Evolutionary conservation across 2,113 vertebrate species (phyloP).

Genomic region (Hemicordylus capensis): DNA sequence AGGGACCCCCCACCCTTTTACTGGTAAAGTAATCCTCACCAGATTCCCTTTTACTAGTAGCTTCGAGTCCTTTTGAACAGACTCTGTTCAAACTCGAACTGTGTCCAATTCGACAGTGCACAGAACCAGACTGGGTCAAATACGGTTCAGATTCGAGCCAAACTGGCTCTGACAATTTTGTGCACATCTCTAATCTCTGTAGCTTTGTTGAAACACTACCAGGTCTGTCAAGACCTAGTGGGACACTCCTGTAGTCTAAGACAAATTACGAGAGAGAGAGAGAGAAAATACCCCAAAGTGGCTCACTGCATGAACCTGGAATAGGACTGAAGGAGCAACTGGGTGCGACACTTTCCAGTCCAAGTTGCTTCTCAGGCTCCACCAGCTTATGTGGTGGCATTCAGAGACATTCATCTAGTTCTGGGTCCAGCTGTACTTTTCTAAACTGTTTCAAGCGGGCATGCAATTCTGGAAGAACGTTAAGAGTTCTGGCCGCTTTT

Average conservation of each 20-base stretch:
- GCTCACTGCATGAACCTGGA: not conserved
- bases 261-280: not conserved
- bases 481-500: slow-evolving; percentile 7
- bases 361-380: not conserved
- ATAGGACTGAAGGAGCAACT: not conserved
- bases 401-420: not conserved
- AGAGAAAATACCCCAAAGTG: not conserved
- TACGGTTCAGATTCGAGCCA: no score
- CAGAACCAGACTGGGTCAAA: no score
- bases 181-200: no score
- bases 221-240: not conserved
- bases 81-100: no score
- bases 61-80: no score
- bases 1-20: no score
- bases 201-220: not conserved
- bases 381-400: not conserved
- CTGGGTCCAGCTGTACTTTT: slow-evolving; percentile 8
- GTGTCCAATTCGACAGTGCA: no score
- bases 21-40: no score
- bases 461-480: slow-evolving; percentile 17
- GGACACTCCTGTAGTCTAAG: not conserved
- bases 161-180: no score
- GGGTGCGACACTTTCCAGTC: slow-evolving; percentile 17
- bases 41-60: no score
- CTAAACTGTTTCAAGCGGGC: not conserved